Base-by-base conservation (phyloP, 2,113 vertebrate genomes). In the Piaya cayana region DNA sequence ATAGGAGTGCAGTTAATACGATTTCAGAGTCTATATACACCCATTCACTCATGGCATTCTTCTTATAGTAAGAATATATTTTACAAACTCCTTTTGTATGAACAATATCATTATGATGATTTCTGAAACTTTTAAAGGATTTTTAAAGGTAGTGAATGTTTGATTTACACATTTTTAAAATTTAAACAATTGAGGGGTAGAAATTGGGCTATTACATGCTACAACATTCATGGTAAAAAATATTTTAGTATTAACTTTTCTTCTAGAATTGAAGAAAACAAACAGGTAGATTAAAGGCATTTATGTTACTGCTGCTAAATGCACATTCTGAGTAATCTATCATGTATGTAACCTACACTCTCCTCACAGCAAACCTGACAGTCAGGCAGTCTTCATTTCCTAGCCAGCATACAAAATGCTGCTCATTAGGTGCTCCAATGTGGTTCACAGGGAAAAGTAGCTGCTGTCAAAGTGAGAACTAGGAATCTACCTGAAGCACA, bases 31-130 rank as follows among this genome's bases (percentile, higher is more conserved):
- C 63, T 64, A 16, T 29, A 68, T 86, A 82, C 19, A 81, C 19
- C 75, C 12, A 52, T 95, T 77, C 69, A 8, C 11, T 59, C 32
- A 19, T 65, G 42, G 5, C 5, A 39, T 50, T 60, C 50, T 91
- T 95, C 21, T 79, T 62, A 80, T 9, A 26, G 22, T 74, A 85
- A 94, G 94, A 86, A 92, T 59, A 49, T 20, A 79, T 81, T 90
- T 70, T 43, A 12, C 26, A 88, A 86, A 77, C 7, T 93, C 14
- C 14, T 71, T 71, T 80, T 69, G 2, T 60, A 32, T 52, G 15
- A 72, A 56, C 23, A 42, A 25, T 29, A 9, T 62, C 91, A 72
- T 75, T 91, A 76, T 56, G 39, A 84, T 92, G 50, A 83, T 15
- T 47, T 36, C 75, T 85, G 32, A 86, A 50, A 32, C 52, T 2